A percentile compares a stretch with the other conserved stretches of the same genome.
phyloP scores from a whole-genome alignment of 2,888 invertebrate species.

The Apocheima hispidaria region DNA sequence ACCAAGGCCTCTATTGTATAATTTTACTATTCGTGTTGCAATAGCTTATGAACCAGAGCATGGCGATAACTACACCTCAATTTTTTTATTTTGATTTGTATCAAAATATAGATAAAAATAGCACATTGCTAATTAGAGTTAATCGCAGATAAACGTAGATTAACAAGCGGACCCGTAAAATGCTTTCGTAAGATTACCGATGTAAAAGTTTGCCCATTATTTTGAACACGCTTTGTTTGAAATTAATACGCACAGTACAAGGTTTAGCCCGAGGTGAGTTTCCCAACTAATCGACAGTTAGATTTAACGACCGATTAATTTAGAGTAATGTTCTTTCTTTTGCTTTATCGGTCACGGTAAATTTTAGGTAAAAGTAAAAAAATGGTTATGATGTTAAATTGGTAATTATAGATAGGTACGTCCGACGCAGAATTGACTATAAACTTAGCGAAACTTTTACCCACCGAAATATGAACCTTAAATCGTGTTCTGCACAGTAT shows the following conservation, averaged over 20 bases:
- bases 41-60: conserved; percentile 4
- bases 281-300: conserved; percentile 21
- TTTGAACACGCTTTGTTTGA: conserved; percentile 15
- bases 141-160: neutral
- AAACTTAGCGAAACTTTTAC: too few species aligned
- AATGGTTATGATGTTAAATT: neutral
- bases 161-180: conserved; percentile 12
- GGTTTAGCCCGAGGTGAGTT: conserved; percentile 14
- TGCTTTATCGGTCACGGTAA: conserved; percentile 11
- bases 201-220: conserved; percentile 10
- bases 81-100: conserved; percentile 1
- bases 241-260: conserved; percentile 22
- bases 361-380: conserved; percentile 10
- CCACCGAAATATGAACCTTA: too few species aligned
- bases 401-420: neutral
- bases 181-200: conserved; percentile 19
- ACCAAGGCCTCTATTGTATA: conserved; percentile 4
- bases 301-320: conserved; percentile 14
- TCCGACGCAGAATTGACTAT: neutral
- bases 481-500: too few species aligned
- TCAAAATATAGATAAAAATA: too few species aligned
- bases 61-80: conserved; percentile 4
- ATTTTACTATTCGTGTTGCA: neutral
- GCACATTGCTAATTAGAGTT: too few species aligned
- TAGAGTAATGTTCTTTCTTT: conserved; percentile 17